These are phyloP conservation scores for Emberiza fucata DNA, from an alignment of 2,113 vertebrate genomes.

Conservation along the genomic window DNA sequence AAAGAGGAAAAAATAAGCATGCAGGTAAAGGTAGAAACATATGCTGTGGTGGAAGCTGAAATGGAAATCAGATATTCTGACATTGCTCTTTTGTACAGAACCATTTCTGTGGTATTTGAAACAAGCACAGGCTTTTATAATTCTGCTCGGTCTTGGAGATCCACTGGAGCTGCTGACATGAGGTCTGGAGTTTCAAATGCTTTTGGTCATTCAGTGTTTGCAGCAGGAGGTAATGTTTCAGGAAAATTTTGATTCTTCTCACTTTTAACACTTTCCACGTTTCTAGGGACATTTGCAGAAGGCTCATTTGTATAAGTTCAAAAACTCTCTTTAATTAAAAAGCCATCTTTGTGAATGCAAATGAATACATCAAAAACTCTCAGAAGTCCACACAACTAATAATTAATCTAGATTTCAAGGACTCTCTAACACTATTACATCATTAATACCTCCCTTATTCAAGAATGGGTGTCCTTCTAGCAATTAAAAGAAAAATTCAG, in stretches of 20 bases:
- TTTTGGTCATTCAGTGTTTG: not conserved
- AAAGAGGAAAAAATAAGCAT: constrained; percentile 9
- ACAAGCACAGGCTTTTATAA: not conserved
- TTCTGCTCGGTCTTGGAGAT: not conserved
- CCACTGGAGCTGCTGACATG: not conserved
- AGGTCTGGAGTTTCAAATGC: not conserved
- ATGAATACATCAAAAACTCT: constrained; percentile 65
- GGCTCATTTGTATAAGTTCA: constrained; percentile 49
- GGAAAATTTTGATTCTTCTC: not conserved
- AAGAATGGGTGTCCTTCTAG: constrained; percentile 60
- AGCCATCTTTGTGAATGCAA: constrained; percentile 57
- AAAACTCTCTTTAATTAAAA: constrained; percentile 58
- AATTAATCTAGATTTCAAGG: constrained; percentile 65
- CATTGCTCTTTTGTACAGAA: not conserved
- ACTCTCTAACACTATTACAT: constrained; percentile 54
- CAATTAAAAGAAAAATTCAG: constrained; percentile 67
- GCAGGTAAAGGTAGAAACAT: not conserved
- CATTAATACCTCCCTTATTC: constrained; percentile 60
- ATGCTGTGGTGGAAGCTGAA: not conserved
- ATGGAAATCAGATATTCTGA: not conserved
- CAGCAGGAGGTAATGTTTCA: not conserved
- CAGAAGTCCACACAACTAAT: constrained; percentile 62
- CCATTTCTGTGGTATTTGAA: not conserved
- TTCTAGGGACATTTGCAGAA: constrained; percentile 37
- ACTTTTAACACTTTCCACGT: constrained; percentile 39